phyloP scores from a whole-genome alignment of 2,113 vertebrate species.

The Mormyrus lacerda region DNA sequence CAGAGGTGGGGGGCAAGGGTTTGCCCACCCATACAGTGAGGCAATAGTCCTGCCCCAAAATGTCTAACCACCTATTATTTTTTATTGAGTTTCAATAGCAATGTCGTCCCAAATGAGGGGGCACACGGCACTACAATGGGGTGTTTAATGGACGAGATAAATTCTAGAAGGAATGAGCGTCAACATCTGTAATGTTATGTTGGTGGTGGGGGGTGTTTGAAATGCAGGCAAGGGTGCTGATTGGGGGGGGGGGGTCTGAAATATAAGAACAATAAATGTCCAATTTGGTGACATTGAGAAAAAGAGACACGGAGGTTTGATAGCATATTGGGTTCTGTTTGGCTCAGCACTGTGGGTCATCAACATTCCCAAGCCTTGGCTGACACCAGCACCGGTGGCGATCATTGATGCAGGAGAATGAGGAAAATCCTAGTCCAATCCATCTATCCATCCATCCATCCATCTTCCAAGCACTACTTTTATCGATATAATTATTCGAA shows the following conservation, averaged over 20 bases:
- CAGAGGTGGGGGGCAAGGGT: background rate
- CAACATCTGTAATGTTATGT: background rate
- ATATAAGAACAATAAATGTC: background rate
- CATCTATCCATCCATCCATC: background rate
- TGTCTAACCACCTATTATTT: background rate
- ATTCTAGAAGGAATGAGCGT: background rate
- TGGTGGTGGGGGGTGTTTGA: background rate
- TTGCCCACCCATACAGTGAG: background rate
- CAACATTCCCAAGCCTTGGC: background rate
- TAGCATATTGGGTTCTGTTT: background rate
- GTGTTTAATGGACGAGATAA: background rate
- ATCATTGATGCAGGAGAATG: background rate
- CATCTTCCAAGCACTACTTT: background rate
- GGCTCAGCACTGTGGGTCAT: background rate
- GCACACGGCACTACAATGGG: background rate
- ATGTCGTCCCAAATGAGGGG: background rate
- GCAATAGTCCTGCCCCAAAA: background rate
- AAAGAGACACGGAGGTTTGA: background rate
- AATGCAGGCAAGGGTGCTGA: background rate
- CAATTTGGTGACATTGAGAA: background rate
- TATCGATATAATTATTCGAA: background rate
- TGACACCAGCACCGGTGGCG: background rate
- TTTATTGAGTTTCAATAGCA: background rate
- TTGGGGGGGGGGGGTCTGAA: background rate
- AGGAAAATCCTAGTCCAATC: background rate